These are phyloP conservation scores for Nomada flava DNA, from an alignment of 2,888 invertebrate species.

Conservation along the genomic window DNA sequence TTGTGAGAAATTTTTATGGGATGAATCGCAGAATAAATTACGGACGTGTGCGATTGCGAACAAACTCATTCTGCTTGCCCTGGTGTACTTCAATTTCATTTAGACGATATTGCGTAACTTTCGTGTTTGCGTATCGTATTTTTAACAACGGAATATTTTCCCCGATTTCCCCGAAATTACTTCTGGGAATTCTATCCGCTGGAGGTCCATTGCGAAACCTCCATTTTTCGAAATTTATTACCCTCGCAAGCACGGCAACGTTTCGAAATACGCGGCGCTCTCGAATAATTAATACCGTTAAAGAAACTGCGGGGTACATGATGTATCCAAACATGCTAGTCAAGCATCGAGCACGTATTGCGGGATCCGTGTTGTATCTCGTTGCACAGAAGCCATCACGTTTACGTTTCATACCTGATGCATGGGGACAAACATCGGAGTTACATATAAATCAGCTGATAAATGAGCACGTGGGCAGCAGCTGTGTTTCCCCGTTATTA, in stretches of 20 bases:
- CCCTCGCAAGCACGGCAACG: background rate
- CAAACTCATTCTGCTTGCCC: background rate
- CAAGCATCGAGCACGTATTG: conserved; percentile 36
- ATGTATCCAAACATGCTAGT: conserved; percentile 39
- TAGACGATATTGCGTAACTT: background rate
- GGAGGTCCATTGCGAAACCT: background rate
- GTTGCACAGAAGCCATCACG: conserved; percentile 27
- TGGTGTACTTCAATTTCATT: background rate
- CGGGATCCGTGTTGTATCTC: conserved; percentile 50
- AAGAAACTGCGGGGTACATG: background rate
- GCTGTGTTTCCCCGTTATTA: conserved; percentile 21
- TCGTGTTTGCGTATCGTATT: background rate
- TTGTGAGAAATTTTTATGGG: background rate
- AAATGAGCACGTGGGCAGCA: conserved; percentile 20
- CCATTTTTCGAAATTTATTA: conserved; percentile 6
- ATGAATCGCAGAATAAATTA: background rate
- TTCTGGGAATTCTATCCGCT: conserved; percentile 1
- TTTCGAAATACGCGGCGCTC: background rate
- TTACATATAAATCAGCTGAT: conserved; percentile 52
- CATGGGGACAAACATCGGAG: conserved; percentile 40
- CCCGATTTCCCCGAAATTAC: background rate
- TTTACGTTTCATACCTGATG: conserved; percentile 43
- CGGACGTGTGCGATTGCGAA: background rate
- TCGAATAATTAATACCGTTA: conserved; percentile 17
- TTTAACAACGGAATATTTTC: background rate